phyloP scores from a whole-genome alignment of 2,888 invertebrate genomes.

The Lysandra coridon region DNA sequence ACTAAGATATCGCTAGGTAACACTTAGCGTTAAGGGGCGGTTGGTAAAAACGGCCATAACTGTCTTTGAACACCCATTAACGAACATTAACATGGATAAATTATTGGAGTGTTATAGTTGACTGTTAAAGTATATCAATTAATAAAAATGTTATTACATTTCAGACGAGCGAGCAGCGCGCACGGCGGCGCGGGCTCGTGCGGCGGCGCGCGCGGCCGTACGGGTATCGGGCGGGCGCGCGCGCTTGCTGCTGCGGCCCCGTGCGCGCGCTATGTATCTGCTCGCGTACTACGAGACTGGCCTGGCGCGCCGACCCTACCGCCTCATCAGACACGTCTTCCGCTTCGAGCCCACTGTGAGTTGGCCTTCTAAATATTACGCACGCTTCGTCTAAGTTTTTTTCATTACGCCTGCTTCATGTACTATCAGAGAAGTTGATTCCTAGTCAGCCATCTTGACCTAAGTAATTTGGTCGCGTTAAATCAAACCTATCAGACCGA shows the following conservation, averaged over 20 bases:
- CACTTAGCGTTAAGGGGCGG: no score
- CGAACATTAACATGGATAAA: no score
- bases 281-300: constrained; percentile 68
- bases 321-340: constrained; percentile 66
- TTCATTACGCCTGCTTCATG: no score
- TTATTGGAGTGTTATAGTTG: no score
- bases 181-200: constrained; percentile 47
- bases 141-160: background rate
- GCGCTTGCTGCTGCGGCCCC: constrained; percentile 58
- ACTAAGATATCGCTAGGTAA: no score
- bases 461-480: no score
- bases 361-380: constrained; percentile 31
- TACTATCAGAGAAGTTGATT: no score
- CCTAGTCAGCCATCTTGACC: no score
- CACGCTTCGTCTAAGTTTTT: background rate
- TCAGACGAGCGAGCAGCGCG: constrained; percentile 67
- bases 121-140: no score
- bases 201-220: constrained; percentile 45
- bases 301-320: constrained; percentile 48
- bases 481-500: no score
- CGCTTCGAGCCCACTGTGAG: constrained; percentile 56
- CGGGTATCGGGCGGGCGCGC: constrained; percentile 45
- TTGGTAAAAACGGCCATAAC: no score
- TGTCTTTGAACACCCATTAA: no score
- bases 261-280: constrained; percentile 50